Base-by-base conservation (phyloP, 2,888 invertebrate species). In the Pycnomerus fuliginosus region DNA sequence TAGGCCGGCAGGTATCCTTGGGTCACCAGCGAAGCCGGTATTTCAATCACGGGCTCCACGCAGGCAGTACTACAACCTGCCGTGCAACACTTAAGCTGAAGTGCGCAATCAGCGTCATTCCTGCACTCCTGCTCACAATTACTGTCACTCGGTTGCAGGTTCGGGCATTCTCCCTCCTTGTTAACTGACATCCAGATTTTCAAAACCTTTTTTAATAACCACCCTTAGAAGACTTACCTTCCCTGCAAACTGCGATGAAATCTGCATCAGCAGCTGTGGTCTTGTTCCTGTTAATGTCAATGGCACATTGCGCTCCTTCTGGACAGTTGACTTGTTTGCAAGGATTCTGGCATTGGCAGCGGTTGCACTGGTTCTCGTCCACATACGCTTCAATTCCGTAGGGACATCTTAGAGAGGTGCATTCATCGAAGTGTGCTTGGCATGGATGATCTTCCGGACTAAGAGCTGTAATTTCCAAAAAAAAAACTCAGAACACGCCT, bases 51-150 rank as follows among this genome's bases (percentile, higher is more conserved):
- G 53, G 85, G 83, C 43, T 74, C 75, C 2, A 83, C 71, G 64
- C 93, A 94, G 15, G 83, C 75, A 15, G 77, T 76, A 25, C 85
- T 85, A 68, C 94, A 93, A 34, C 87, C 89, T 58, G 82, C 83
- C 49, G 72, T 71, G 69, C 94, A 95, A 68, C 94, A 94, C 71
- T 93, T 94, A 65, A 82, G 77, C 14, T 81, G 80, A 17, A 82
- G 83, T 8, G 80, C 72, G 66, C 94, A 95, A 64, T 91, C 89
- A 0, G 88, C 87, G 68, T 94, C 94, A 37, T 82, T 82, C 46
- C 76, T 72, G 62, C 94, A 94, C 67, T 88, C 85, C 17, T 76
- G 75, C 4, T 78, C 80, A 66, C 93, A 92, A 29, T 76, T 75
- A 33, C 74, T 67, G 36, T 69, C 64, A 5, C 71, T 69, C 31